These are phyloP conservation scores for Hypomesus transpacificus DNA, from an alignment of 2,113 vertebrate genomes.

Conservation along the genomic window DNA sequence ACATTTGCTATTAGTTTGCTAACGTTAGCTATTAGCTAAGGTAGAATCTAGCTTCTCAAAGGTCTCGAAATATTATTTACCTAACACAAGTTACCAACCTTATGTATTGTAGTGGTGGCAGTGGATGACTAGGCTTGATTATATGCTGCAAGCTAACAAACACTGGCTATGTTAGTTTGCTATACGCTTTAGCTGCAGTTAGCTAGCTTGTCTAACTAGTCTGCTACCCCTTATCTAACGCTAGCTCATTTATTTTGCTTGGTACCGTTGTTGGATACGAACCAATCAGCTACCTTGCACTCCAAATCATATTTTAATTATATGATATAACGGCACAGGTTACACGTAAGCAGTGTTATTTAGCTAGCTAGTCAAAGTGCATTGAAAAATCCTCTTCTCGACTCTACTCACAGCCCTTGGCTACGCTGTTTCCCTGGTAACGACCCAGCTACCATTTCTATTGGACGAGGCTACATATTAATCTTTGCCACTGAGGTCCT, in stretches of 20 bases:
- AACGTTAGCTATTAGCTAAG: not conserved
- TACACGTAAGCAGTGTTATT: too few relatives aligned
- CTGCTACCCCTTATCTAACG: not conserved
- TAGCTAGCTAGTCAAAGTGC: conserved; percentile 20
- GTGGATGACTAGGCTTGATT: too few relatives aligned
- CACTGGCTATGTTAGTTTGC: not conserved
- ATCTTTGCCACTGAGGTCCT: not conserved
- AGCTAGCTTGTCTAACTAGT: not conserved
- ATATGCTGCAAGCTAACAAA: too few relatives aligned
- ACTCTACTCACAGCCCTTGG: conserved; percentile 1
- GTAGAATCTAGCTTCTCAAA: too few relatives aligned
- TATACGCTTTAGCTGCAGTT: not conserved
- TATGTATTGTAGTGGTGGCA: not conserved
- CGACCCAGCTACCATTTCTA: conserved; percentile 16
- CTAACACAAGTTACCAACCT: not conserved
- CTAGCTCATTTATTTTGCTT: not conserved
- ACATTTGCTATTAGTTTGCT: too few relatives aligned
- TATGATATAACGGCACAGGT: not conserved
- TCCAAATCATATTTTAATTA: conserved; percentile 3
- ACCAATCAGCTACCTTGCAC: conserved; percentile 13
- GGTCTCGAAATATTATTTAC: too few relatives aligned
- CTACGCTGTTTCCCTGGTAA: conserved; percentile 55
- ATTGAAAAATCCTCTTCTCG: not conserved
- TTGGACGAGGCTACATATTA: conserved; percentile 26
- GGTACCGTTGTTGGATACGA: not conserved